A percentile compares a stretch with the other conserved stretches of the same genome.
phyloP scores from a whole-genome alignment of 2,113 vertebrate species.

The Bos taurus region ARS-UCD2.0 NC_037329.1:39461001-39461500 shows the following conservation, averaged over 20 bases:
- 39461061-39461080: no score
- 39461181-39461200: conserved; percentile 89
- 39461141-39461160: no score
- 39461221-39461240: conserved; percentile 89
- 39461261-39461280: conserved; percentile 93
- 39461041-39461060: no score
- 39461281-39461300: conserved; percentile 91
- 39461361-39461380: conserved; percentile 97
- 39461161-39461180: no score
- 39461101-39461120: no score
- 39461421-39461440: conserved; percentile 79
- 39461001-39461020: no score
- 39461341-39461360: conserved; percentile 91
- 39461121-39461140: no score
- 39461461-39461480: conserved; percentile 98
- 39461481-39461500: conserved; percentile 96
- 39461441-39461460: conserved; percentile 97
- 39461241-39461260: conserved; percentile 93
- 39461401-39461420: conserved; percentile 59
- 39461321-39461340: conserved; percentile 90
- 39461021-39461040: no score
- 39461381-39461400: conserved; percentile 97
- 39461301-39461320: conserved; percentile 91
- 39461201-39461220: conserved; percentile 90
- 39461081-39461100: no score